phyloP scores from a whole-genome alignment of 1,140 invertebrate species.

The Streblospio benedicti region DNA sequence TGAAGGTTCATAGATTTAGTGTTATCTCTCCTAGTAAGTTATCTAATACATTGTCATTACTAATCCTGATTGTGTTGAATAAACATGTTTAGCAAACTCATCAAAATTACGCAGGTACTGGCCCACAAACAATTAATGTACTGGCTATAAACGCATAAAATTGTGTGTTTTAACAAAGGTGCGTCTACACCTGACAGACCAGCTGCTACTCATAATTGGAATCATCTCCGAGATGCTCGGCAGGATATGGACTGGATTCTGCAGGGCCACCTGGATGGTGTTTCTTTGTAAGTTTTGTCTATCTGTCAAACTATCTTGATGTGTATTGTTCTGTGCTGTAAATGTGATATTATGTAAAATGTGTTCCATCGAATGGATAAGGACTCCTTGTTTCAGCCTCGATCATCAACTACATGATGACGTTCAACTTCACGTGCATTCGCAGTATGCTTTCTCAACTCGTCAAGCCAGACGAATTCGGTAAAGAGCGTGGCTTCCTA shows the following conservation, averaged over 20 bases:
- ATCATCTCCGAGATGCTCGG: not conserved
- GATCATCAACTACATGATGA: not conserved
- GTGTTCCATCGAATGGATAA: not conserved
- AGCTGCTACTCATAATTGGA: not conserved
- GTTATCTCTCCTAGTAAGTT: too few relatives aligned
- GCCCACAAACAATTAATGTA: too few relatives aligned
- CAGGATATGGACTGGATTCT: not conserved
- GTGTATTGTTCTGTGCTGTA: not conserved
- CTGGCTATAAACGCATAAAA: too few relatives aligned
- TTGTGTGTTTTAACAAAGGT: not conserved
- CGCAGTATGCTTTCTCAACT: not conserved
- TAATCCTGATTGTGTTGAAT: too few relatives aligned
- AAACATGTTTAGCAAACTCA: too few relatives aligned
- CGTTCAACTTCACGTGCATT: not conserved
- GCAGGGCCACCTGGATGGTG: conserved; percentile 3
- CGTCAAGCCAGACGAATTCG: not conserved
- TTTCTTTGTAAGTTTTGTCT: not conserved
- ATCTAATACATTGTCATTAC: too few relatives aligned
- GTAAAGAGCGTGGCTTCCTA: too few relatives aligned
- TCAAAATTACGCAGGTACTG: too few relatives aligned
- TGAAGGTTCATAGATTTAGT: too few relatives aligned
- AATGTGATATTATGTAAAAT: not conserved
- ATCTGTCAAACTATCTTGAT: not conserved
- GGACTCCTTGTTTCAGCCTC: not conserved
- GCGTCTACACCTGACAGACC: not conserved